Percentiles rank a stretch among this genome's conserved stretches.
These are phyloP conservation scores for Chlamydotis undulata DNA, from an alignment of 2,113 vertebrate species.

Conservation along the genomic window DNA sequence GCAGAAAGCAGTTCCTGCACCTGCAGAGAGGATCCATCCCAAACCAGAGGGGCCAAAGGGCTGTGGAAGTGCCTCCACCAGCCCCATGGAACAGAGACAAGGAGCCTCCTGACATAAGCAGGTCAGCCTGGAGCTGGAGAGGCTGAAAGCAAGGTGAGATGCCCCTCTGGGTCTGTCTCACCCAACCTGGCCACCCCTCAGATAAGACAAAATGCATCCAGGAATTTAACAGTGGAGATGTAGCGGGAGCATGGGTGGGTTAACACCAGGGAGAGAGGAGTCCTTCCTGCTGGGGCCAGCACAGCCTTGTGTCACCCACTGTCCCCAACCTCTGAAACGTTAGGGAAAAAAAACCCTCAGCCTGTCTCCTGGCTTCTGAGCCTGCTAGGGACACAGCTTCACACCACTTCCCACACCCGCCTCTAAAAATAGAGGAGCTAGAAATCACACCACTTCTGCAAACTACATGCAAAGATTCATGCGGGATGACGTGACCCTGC, in stretches of 20 bases:
- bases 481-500: neutral
- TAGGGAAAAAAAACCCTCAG: neutral
- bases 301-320: neutral
- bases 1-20: neutral
- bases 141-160: neutral
- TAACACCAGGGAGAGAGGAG: neutral
- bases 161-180: fast-evolving
- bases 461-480: neutral
- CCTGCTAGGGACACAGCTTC: neutral
- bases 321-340: neutral
- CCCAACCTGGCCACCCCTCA: neutral
- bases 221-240: neutral
- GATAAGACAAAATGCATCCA: neutral
- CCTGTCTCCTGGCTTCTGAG: neutral
- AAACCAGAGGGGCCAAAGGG: neutral
- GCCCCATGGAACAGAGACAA: neutral
- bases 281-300: neutral
- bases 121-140: neutral
- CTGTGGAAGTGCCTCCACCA: neutral
- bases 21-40: neutral
- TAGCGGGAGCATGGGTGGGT: fast-evolving
- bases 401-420: neutral
- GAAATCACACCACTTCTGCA: neutral
- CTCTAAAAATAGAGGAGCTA: conserved; percentile 4
- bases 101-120: neutral